Percentiles rank a stretch among this genome's conserved stretches.
Conservation (phyloP, 2,888 invertebrate genomes). For the Epinotia nisella region DNA sequence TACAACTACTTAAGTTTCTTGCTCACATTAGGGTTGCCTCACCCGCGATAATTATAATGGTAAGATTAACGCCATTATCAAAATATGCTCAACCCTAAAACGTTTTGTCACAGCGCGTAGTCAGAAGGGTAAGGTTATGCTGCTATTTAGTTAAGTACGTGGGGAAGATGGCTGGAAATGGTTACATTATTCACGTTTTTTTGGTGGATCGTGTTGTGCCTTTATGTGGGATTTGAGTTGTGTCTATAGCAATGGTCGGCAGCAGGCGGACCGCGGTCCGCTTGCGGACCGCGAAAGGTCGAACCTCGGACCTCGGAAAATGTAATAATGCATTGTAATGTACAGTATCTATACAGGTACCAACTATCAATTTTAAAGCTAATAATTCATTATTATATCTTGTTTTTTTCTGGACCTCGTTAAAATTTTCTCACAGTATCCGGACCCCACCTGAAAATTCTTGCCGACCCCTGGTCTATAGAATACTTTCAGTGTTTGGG, state of each 20-base stretch:
- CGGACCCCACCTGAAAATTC: too few species aligned
- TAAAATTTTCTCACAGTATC: too few species aligned
- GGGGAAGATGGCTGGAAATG: not conserved
- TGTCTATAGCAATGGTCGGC: not conserved
- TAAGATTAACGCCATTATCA: conserved; percentile 27
- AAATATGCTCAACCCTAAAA: conserved; percentile 36
- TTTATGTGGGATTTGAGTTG: not conserved
- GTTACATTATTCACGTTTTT: not conserved
- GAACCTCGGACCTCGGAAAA: too few species aligned
- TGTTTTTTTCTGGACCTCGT: too few species aligned
- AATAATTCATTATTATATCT: too few species aligned
- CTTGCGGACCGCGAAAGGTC: too few species aligned
- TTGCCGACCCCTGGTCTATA: too few species aligned
- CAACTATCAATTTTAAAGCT: too few species aligned
- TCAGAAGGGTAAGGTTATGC: conserved; percentile 16
- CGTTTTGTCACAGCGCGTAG: conserved; percentile 12
- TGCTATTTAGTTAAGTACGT: conserved; percentile 23
- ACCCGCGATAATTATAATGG: conserved; percentile 26
- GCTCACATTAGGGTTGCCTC: conserved; percentile 13
- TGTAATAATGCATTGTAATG: too few species aligned
- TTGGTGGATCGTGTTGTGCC: not conserved
- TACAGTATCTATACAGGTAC: too few species aligned
- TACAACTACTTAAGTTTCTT: conserved; percentile 14
- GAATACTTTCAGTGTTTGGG: too few species aligned
- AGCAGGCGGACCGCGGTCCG: too few species aligned